phyloP scores from a whole-genome alignment of 2,797 vertebrate genomes.

The Smutsia temminckii region DNA sequence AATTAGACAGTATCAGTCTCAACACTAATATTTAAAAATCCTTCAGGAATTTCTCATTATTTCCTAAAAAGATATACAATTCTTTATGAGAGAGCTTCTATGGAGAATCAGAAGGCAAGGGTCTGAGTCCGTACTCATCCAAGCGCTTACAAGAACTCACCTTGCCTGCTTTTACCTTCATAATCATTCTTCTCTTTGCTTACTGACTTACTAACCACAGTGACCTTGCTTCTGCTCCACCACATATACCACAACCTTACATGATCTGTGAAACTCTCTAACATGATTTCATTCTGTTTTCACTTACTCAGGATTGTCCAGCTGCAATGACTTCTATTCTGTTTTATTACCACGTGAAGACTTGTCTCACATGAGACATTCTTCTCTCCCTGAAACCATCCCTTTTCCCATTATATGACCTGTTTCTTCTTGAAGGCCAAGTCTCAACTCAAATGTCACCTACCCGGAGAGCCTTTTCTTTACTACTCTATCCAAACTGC shows the following conservation, averaged over 20 bases:
- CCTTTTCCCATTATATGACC: neutral
- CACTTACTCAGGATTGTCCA: neutral
- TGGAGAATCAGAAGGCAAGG: neutral
- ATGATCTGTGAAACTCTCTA: neutral
- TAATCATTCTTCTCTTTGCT: neutral
- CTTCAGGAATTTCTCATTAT: neutral
- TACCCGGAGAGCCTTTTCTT: neutral
- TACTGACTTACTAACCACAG: neutral
- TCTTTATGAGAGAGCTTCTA: neutral
- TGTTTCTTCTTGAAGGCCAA: neutral
- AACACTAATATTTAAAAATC: neutral
- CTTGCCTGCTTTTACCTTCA: neutral
- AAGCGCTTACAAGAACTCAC: neutral
- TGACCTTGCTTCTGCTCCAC: neutral
- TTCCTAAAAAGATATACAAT: neutral
- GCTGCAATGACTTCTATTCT: neutral
- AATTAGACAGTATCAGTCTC: neutral
- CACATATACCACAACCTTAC: neutral
- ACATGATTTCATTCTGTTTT: neutral
- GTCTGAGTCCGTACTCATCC: neutral
- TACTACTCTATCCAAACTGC: neutral
- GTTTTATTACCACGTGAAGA: neutral
- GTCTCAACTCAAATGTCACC: neutral
- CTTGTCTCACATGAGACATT: neutral
- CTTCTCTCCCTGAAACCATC: neutral